These are phyloP conservation scores for Elegia similella DNA, from an alignment of 2,888 invertebrate species.

Conservation along the genomic window DNA sequence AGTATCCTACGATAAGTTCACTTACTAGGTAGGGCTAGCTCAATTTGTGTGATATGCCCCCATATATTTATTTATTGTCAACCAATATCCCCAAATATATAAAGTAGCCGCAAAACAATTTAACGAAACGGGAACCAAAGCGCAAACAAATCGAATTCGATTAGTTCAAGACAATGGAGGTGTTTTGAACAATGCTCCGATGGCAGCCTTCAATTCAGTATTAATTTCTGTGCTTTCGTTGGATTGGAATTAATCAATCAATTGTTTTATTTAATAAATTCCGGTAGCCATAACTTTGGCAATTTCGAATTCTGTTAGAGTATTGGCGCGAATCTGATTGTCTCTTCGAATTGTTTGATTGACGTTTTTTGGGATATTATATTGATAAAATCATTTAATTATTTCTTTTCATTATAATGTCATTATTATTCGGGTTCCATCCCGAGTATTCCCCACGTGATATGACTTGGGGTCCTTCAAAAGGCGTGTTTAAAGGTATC, in stretches of 20 bases:
- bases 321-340: conserved; percentile 3
- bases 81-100: conserved; percentile 2
- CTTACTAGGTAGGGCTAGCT: no score
- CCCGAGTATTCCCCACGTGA: no score
- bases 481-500: no score
- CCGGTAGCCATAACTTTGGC: conserved; percentile 13
- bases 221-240: conserved; percentile 40
- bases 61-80: no score
- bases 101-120: conserved; percentile 16
- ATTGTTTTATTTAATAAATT: conserved; percentile 37
- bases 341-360: background rate
- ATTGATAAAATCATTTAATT: background rate
- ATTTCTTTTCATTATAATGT: no score
- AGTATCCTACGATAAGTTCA: no score
- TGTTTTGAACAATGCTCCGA: conserved; percentile 34
- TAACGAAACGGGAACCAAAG: conserved; percentile 22
- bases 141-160: conserved; percentile 45
- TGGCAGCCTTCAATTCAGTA: conserved; percentile 29
- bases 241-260: conserved; percentile 45
- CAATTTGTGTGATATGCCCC: no score
- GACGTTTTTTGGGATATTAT: background rate
- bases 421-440: no score
- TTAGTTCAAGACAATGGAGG: conserved; percentile 40
- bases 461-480: no score
- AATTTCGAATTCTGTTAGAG: conserved; percentile 8